These are phyloP conservation scores for Xenentodon cancila DNA, from an alignment of 2,797 vertebrate species.

Conservation along the genomic window DNA sequence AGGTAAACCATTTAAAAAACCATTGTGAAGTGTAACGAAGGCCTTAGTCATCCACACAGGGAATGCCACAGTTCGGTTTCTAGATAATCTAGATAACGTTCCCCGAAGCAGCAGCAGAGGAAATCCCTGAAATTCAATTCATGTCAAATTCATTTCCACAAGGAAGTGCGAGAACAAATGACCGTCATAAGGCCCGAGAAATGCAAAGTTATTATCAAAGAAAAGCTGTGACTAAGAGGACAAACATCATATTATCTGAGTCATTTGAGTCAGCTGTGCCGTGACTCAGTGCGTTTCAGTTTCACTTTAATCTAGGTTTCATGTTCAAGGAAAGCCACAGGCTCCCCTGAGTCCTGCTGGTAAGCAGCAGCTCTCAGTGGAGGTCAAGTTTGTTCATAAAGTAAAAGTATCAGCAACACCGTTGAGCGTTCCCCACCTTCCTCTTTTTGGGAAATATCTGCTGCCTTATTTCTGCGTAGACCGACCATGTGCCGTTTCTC, in stretches of 20 bases:
- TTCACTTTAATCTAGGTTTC: constrained; percentile 19
- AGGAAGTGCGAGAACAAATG: not conserved
- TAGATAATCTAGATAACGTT: no score
- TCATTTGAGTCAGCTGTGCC: not conserved
- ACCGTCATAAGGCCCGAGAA: not conserved
- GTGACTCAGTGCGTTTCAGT: constrained; percentile 6
- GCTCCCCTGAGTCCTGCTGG: accelerated
- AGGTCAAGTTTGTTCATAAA: not conserved
- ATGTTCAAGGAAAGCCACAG: not conserved
- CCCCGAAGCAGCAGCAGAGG: not conserved
- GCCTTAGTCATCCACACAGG: no score
- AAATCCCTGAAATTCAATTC: not conserved
- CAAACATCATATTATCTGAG: not conserved
- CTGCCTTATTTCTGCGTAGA: not conserved
- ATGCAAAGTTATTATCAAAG: no score
- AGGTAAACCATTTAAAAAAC: accelerated
- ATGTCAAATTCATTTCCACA: not conserved
- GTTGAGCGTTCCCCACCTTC: not conserved
- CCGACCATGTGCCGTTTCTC: constrained; percentile 7
- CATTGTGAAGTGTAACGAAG: accelerated
- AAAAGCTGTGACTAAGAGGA: not conserved
- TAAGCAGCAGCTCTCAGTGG: no score
- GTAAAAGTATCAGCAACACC: not conserved
- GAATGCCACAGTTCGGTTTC: no score
- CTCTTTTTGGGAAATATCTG: not conserved